Conservation (phyloP, 2,888 invertebrate species). For the Thereva unica region DNA sequence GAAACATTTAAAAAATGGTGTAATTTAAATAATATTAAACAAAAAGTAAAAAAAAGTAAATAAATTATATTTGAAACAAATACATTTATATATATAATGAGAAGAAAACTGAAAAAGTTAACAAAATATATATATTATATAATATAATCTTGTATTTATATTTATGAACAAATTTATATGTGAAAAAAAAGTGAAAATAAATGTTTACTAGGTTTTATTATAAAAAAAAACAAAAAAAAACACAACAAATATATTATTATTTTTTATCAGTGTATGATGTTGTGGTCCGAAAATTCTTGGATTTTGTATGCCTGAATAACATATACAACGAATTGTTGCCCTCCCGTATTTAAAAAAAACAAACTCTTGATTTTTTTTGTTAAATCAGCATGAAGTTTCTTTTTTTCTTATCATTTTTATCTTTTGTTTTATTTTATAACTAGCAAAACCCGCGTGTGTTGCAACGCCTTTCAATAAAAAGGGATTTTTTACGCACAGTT, state of each 20-base stretch:
- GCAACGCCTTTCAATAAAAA: neutral
- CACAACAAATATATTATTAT: conserved; percentile 5
- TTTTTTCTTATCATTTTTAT: neutral
- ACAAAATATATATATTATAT: conserved; percentile 46
- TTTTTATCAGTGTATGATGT: conserved; percentile 31
- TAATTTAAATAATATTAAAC: conserved; percentile 35
- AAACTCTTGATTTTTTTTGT: neutral
- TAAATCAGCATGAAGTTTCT: neutral
- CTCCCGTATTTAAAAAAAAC: conserved; percentile 5
- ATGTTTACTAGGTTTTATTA: conserved; percentile 37
- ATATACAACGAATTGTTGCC: conserved; percentile 25
- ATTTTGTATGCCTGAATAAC: conserved; percentile 11
- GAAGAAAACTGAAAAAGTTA: conserved; percentile 46
- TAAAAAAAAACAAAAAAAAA: conserved; percentile 31
- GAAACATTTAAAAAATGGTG: conserved; percentile 41
- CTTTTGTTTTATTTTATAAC: neutral
- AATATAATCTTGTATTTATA: conserved; percentile 47
- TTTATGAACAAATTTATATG: conserved; percentile 47
- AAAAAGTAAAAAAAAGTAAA: conserved; percentile 38
- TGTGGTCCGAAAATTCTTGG: conserved; percentile 30
- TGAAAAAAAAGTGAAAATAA: conserved; percentile 31
- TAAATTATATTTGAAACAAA: conserved; percentile 40
- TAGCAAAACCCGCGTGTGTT: neutral
- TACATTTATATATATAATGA: conserved; percentile 38
- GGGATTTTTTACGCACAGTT: too few species aligned